Percentiles rank a stretch among this genome's conserved stretches.
These are phyloP conservation scores for Euwallacea fornicatus DNA, from an alignment of 1,140 invertebrate species.

Conservation along the genomic window DNA sequence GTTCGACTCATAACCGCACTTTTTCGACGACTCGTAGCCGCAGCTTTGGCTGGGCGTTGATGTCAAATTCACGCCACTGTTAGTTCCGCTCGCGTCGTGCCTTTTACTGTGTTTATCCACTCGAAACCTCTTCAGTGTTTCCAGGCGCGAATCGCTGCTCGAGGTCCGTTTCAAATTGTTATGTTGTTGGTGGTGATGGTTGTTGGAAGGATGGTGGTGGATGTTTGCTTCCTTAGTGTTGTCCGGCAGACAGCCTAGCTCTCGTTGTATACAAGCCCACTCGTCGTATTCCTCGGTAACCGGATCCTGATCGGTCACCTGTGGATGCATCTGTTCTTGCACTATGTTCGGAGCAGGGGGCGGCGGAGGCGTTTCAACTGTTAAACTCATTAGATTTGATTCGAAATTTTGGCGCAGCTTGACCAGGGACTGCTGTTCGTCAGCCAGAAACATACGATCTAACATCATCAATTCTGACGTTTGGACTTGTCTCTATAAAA, in stretches of 20 bases:
- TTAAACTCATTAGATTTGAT: constrained; percentile 40
- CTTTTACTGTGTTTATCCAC: constrained; percentile 51
- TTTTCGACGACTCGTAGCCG: constrained; percentile 32
- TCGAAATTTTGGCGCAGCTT: constrained; percentile 57
- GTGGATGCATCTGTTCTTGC: neutral
- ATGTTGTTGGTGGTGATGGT: constrained; percentile 14
- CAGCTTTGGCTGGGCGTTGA: constrained; percentile 2
- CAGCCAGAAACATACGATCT: constrained; percentile 68
- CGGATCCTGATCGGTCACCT: neutral
- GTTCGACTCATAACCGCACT: constrained; percentile 36
- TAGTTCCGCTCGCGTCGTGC: constrained; percentile 37
- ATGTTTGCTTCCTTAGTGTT: neutral
- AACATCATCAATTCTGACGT: constrained; percentile 75
- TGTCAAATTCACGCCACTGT: constrained; percentile 26
- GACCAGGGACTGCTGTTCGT: constrained; percentile 65
- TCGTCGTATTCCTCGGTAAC: constrained; percentile 60
- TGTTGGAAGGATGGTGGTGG: neutral
- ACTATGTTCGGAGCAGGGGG: constrained; percentile 2
- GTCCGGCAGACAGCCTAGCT: constrained; percentile 58
- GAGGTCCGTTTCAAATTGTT: constrained; percentile 42
- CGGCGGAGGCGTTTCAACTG: constrained; percentile 20
- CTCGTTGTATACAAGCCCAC: constrained; percentile 70
- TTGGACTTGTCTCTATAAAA: constrained; percentile 64
- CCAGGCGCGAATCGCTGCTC: constrained; percentile 48
- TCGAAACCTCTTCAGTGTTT: constrained; percentile 51